A percentile compares a stretch with the other conserved stretches of the same genome.
Conservation (phyloP, 2,797 vertebrate genomes). For the Sciurus vulgaris region DNA sequence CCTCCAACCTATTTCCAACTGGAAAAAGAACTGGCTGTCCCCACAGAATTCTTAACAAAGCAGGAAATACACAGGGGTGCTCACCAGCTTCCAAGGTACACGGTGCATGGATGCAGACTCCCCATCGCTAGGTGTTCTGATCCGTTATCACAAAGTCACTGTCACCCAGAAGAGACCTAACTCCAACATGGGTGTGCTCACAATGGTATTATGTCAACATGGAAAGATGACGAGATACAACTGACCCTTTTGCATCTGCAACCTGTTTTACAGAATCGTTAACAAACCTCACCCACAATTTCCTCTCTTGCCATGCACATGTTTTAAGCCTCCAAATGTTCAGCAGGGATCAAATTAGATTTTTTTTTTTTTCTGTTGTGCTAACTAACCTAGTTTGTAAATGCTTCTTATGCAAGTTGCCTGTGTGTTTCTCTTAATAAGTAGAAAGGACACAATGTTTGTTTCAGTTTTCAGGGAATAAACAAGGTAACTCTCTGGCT, state of each 20-base stretch:
- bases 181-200: not conserved
- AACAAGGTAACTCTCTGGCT: no score
- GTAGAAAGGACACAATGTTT: not conserved
- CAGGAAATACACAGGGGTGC: slow-evolving; percentile 50
- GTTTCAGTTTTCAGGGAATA: not conserved
- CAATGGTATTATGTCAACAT: not conserved
- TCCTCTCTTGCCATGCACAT: not conserved
- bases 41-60: not conserved
- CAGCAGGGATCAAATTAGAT: not conserved
- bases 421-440: not conserved
- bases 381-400: not conserved
- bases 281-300: not conserved
- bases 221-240: not conserved
- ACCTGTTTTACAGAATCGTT: not conserved
- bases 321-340: not conserved
- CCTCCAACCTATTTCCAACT: slow-evolving; percentile 37
- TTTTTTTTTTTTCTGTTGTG: not conserved
- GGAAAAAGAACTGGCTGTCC: slow-evolving; percentile 45
- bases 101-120: not conserved
- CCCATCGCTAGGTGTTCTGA: not conserved
- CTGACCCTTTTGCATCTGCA: not conserved
- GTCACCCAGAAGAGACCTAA: not conserved
- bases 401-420: not conserved
- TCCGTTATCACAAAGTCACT: not conserved
- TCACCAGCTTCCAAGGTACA: slow-evolving; percentile 37